Evolutionary conservation across 2,888 invertebrate genomes (phyloP), one percentile per base, ranked within the genome.

Genomic region (Ligdia adustata): DNA sequence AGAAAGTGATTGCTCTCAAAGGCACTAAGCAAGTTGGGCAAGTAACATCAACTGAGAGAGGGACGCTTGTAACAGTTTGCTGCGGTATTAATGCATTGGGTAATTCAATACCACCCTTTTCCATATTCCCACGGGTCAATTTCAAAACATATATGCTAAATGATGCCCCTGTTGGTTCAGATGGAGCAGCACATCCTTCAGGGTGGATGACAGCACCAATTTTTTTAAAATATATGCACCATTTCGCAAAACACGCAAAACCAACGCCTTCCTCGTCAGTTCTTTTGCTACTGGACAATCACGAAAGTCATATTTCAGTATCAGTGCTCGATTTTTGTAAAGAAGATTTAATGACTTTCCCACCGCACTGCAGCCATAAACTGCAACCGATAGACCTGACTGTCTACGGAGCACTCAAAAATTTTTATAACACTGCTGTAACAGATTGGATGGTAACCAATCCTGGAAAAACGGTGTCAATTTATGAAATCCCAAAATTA

Each of bases 21-120:
- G 28, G 28, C 28, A 28, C 28, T 28, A 28, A 28, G 28, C 28
- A 28, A 52, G 48, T 43, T 57, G 38, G 50, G 45, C 48, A 38
- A 44, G 57, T 24, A 55, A 52, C 51, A 15, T 52, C 51, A 4
- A 51, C 61, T 0, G 63, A 69, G 42, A 48, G 62, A 20, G 65
- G 62, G 5, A 40, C 34, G 9, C 33, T 52, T 9, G 46, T 55
- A 0, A 55, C 55, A 1, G 33, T 46, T 26, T 42, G 40, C 7
- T 16, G 34, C 15, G 27, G 38, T 9, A 46, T 26, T 2, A 55
- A 28, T 35, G 45, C 50, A 16, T 7, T 33, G 11, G 51, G 53
- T 9, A 35, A 35, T 5, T 15, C 22, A 0, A 35, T 53, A 4
- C 45, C 48, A 15, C 51, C 39, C 24, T 44, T 24, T 18, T 40